Evolutionary conservation across 1,140 invertebrate genomes (phyloP).

Genomic region (Neotoxoptera formosana): DNA sequence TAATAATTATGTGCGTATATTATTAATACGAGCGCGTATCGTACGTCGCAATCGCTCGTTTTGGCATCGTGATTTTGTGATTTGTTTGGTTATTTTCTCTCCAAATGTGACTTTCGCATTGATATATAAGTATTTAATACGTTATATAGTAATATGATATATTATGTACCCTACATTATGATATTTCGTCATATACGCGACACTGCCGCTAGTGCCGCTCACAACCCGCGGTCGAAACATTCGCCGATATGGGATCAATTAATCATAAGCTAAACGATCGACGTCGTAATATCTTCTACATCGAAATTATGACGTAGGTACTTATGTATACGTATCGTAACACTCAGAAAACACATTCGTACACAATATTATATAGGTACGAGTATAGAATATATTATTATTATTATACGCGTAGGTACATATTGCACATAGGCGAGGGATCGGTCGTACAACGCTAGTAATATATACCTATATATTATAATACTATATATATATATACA

Average conservation of each 20-base stretch:
- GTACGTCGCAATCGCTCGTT: background rate
- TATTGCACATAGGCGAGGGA: background rate
- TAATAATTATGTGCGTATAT: constrained; percentile 24
- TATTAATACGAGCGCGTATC: constrained; percentile 40
- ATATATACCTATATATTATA: no score
- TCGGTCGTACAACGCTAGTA: background rate
- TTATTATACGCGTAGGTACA: background rate
- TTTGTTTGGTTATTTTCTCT: background rate
- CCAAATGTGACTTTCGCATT: background rate
- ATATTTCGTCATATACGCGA: no score
- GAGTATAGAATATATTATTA: background rate
- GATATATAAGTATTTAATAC: background rate
- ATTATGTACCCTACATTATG: background rate
- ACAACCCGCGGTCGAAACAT: background rate
- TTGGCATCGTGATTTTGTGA: background rate
- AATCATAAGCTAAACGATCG: background rate
- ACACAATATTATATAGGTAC: background rate
- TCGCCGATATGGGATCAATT: background rate
- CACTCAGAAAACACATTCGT: background rate
- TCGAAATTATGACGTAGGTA: background rate
- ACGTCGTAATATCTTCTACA: background rate
- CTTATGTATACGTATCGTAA: background rate
- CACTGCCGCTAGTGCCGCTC: no score
- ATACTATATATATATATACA: background rate
- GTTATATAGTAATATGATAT: no score